Base-by-base conservation (phyloP, 2,113 vertebrate genomes). In the Cephalophus harveyi region DNA sequence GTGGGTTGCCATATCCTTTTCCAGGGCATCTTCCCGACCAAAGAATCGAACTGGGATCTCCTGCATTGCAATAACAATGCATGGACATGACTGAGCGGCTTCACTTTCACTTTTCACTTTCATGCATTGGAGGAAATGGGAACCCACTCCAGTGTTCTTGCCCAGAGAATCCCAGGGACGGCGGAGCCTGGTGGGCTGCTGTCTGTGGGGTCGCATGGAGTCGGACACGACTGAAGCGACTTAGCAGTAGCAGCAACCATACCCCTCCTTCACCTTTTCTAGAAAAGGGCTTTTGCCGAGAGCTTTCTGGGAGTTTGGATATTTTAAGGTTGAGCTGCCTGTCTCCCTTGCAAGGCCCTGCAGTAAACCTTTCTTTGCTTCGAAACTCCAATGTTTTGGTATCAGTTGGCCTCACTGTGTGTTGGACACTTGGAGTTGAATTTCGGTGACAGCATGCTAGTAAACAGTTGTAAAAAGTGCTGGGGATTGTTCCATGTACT, bases 11-110 rank as follows among this genome's bases (percentile, higher is more conserved):
- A 12, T 40, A 74, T 23, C 67, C 36, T 74, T 74, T 74, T 74
- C 67, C 67, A 40, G 10, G 10, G 67, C 67, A 40, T 40, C 36
- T 74, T 74, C 67, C 36, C 5, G 0, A 23, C 67, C 67, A 1
- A 40, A 40, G 19, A 23, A 40, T 40, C 0, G 19, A 13, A 40
- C 67, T 40, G 67, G n/a, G n/a, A 71, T 74, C 36, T 40, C 36
- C 36, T 74, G 36, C 67, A 40, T 40, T 74, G 67, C 2, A 64
- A 8, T 64, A 64, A 33, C 30, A 8, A 33, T 7, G 14, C 14
- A 0, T 33, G 28, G 30, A 16, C 14, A 7, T 0, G 30, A 16
- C 60, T 64, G 6, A 64, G 60, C 1, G 6, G 16, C 30, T 33
- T 64, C 14, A 16, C 30, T 64, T 64, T 33, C 14, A 2, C 60